These are phyloP conservation scores for Teleopsis dalmanni DNA, from an alignment of 1,140 invertebrate genomes.

Conservation along the genomic window DNA sequence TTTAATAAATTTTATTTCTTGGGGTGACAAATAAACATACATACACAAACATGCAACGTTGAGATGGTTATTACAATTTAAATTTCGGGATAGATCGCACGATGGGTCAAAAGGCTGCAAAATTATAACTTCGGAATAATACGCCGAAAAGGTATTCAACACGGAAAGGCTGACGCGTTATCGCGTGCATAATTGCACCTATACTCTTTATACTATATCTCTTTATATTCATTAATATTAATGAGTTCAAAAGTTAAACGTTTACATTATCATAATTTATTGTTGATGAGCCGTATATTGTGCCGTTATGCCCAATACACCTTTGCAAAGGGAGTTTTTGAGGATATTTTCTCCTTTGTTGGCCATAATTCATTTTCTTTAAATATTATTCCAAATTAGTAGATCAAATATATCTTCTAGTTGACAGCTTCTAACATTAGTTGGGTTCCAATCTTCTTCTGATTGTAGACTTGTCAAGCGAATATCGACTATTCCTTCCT, in stretches of 20 bases:
- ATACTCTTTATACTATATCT: no score
- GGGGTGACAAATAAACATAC: no score
- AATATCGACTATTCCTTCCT: background rate
- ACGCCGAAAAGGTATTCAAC: background rate
- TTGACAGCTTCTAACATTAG: background rate
- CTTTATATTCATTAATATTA: no score
- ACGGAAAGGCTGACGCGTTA: background rate
- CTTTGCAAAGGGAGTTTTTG: background rate
- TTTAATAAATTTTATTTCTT: no score
- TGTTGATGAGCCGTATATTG: background rate
- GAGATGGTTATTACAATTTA: no score
- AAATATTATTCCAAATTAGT: background rate
- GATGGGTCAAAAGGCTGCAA: constrained; percentile 1
- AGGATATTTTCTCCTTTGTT: background rate
- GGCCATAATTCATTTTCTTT: background rate
- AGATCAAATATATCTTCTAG: background rate
- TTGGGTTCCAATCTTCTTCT: no score
- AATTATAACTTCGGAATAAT: background rate
- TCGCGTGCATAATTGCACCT: background rate
- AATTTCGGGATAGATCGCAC: constrained; percentile 2
- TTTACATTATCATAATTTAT: no score
- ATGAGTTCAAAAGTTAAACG: no score
- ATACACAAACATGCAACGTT: no score
- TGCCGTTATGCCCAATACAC: background rate
- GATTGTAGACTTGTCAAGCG: background rate